Base-by-base conservation (phyloP, 2,888 invertebrate genomes). In the Caenorhabditis imperialis region DNA sequence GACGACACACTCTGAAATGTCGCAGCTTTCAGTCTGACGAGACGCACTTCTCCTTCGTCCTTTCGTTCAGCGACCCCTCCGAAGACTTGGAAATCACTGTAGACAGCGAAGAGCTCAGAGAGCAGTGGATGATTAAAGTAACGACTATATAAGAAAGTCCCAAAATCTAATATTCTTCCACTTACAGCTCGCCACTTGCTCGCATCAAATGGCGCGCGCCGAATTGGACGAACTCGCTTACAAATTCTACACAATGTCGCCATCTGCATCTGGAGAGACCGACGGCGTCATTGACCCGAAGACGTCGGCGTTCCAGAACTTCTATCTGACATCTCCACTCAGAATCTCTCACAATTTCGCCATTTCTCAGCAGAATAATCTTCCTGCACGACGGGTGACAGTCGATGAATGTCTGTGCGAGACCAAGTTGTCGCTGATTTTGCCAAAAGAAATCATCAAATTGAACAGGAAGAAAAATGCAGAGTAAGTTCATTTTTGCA, bases 61-160 rank as follows among this genome's bases (percentile, higher is more conserved):
- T 81, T 14, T 33, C 38, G 16, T 78, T 81, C 54, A 53, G 63
- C 7, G 70, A 75, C 38, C 69, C 67, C n/a, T 45, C 62, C 10
- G 81, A 81, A 54, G 74, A 67, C 16, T 16, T 85, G 22, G 48
- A 50, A 12, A 69, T 85, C 7, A 27, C 30, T 7, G 74, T 79
- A 7, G 63, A 65, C n/a, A 65, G 47, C 16, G 80, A 84, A 37
- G 78, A 79, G 33, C 62, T 71, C 20, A 35, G 82, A 18, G 85
- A 86, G 38, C 47, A 76, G 25, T 87, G 86, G 86, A 84, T 85
- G 80, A 55, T 87, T 2, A 84, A 85, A 77, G 85, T 87, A 12
- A 22, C 37, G 51, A 27, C 27, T 35, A 12, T 7, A 12, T 18
- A 1, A 1, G 16, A 14, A 7, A 45, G 16, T 51, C 44, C 25